Percentiles rank a stretch among this genome's conserved stretches.
These are phyloP conservation scores for Motacilla tschutschensis DNA, from an alignment of 2,113 vertebrate genomes.

Conservation along the genomic window DNA sequence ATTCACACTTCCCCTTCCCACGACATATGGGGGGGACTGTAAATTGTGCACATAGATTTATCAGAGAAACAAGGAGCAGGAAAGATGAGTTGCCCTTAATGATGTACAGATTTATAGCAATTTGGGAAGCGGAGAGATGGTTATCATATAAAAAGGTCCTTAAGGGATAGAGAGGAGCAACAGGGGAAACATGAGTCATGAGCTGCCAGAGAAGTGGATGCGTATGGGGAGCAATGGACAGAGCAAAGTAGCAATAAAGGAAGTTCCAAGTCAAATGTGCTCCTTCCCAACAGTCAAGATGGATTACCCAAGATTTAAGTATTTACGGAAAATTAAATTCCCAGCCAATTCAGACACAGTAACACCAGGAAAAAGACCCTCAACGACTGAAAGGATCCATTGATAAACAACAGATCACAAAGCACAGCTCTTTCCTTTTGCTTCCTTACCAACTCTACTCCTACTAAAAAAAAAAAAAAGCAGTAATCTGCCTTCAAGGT, in stretches of 20 bases:
- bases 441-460: neutral
- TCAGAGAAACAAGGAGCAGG: slow-evolving; percentile 21
- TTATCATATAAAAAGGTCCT: slow-evolving; percentile 28
- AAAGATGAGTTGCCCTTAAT: slow-evolving; percentile 29
- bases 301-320: neutral
- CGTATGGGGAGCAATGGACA: slow-evolving; percentile 31
- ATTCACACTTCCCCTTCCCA: slow-evolving; percentile 25
- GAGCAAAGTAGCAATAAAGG: slow-evolving; percentile 62
- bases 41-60: slow-evolving; percentile 4
- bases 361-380: neutral
- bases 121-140: slow-evolving; percentile 26
- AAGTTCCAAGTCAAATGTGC: slow-evolving; percentile 39
- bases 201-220: slow-evolving; percentile 52
- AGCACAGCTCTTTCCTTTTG: neutral
- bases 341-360: neutral
- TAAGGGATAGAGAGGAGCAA: neutral
- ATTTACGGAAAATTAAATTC: neutral
- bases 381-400: fast-evolving
- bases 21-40: neutral
- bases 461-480: too few relatives aligned
- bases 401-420: neutral
- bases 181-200: slow-evolving; percentile 43
- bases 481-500: neutral
- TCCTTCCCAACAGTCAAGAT: neutral
- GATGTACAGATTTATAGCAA: slow-evolving; percentile 41